These are phyloP conservation scores for Chunga burmeisteri DNA, from an alignment of 2,113 vertebrate species.

Conservation along the genomic window DNA sequence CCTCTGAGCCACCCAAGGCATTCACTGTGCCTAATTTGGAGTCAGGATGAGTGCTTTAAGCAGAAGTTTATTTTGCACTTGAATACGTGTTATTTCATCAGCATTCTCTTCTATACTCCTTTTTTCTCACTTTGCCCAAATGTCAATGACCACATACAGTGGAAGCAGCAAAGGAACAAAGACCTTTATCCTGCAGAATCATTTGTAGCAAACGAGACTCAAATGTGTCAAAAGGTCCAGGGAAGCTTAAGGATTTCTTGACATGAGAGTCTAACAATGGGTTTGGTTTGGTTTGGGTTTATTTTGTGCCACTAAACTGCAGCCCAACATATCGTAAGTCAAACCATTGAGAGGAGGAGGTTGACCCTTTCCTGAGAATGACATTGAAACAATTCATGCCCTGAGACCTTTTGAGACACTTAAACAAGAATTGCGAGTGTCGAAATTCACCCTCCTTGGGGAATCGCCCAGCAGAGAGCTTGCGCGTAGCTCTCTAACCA, in stretches of 20 bases:
- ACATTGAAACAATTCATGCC: background rate
- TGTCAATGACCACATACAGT: background rate
- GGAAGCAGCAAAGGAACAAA: background rate
- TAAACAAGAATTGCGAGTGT: background rate
- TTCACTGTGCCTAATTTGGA: background rate
- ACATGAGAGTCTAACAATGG: background rate
- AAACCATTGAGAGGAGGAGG: background rate
- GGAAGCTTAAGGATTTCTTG: background rate
- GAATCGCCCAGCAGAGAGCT: background rate
- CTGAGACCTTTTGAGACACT: background rate
- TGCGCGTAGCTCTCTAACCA: rapidly evolving
- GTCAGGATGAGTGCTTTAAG: background rate
- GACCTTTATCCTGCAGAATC: background rate
- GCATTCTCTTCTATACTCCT: background rate
- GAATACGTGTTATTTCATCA: background rate
- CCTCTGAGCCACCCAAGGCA: background rate
- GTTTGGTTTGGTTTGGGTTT: background rate
- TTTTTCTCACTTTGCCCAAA: background rate
- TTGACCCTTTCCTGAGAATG: background rate
- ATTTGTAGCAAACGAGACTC: background rate
- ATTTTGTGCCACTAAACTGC: background rate
- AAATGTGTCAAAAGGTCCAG: background rate
- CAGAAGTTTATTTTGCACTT: background rate
- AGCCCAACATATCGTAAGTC: background rate
- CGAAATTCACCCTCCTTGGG: background rate